Percentiles rank a stretch among this genome's conserved stretches.
Conservation (phyloP, 2,888 invertebrate genomes). For the Acanthosoma haemorrhoidale region DNA sequence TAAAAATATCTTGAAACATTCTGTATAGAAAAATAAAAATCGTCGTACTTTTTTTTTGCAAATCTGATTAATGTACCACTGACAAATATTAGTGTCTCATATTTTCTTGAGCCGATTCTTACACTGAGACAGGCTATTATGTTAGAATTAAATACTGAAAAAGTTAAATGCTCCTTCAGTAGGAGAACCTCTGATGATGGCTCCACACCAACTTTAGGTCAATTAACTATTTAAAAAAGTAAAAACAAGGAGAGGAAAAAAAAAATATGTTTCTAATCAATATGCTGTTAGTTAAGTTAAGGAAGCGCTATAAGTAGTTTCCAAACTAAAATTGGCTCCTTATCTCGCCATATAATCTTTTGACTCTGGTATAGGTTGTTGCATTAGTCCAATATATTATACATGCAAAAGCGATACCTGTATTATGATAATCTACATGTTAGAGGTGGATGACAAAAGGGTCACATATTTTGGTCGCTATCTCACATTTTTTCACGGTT, state of each 20-base stretch:
- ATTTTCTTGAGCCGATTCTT: too few species aligned
- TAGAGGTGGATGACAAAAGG: conserved; percentile 1
- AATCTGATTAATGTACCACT: too few species aligned
- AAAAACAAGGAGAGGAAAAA: background rate
- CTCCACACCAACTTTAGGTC: too few species aligned
- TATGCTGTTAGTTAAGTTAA: background rate
- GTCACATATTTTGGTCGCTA: background rate
- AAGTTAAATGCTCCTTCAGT: too few species aligned
- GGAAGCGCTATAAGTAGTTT: background rate
- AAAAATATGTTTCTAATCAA: conserved; percentile 1
- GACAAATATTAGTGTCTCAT: too few species aligned
- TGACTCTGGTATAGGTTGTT: background rate
- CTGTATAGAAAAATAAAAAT: too few species aligned
- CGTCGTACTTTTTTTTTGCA: too few species aligned
- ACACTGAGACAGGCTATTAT: too few species aligned
- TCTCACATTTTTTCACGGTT: background rate
- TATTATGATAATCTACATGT: background rate
- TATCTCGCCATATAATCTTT: background rate
- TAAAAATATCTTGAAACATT: too few species aligned
- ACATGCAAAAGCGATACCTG: conserved; percentile 9
- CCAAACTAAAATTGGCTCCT: background rate
- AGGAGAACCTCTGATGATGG: too few species aligned
- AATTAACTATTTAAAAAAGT: background rate
- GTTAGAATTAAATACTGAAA: too few species aligned
- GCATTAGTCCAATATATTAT: background rate